phyloP scores from a whole-genome alignment of 2,888 invertebrate species.

The Tipula helvola region DNA sequence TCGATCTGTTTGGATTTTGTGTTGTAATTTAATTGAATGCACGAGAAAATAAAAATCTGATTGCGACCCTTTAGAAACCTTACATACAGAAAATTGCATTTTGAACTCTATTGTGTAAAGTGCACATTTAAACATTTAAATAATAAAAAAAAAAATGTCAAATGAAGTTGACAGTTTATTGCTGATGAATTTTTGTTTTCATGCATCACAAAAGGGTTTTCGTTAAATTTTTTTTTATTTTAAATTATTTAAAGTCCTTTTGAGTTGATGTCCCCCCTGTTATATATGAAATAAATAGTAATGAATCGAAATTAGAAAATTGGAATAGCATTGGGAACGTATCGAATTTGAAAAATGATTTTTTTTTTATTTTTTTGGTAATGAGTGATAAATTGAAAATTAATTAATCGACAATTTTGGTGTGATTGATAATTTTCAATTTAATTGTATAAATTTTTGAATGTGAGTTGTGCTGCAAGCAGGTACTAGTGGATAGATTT shows the following conservation, averaged over 20 bases:
- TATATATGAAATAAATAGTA: background rate
- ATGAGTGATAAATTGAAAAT: background rate
- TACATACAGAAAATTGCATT: background rate
- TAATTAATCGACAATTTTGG: background rate
- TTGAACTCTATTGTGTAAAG: background rate
- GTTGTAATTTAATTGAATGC: background rate
- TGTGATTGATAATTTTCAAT: background rate
- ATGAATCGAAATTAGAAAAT: background rate
- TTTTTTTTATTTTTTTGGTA: background rate
- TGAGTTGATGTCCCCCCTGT: background rate
- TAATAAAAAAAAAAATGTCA: background rate
- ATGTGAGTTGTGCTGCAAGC: no score
- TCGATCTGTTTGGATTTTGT: background rate
- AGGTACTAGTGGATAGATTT: no score
- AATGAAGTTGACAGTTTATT: background rate
- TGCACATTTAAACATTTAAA: background rate
- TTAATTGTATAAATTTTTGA: no score
- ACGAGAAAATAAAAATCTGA: background rate
- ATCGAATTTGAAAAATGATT: background rate
- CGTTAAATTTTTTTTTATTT: background rate
- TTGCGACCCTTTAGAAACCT: background rate
- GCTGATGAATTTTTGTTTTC: background rate
- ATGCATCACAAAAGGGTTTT: background rate
- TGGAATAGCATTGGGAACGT: background rate
- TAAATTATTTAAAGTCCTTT: background rate